Percentiles rank a stretch among this genome's conserved stretches.
phyloP scores from a whole-genome alignment of 2,888 invertebrate species.

The Taenaris catops region DNA sequence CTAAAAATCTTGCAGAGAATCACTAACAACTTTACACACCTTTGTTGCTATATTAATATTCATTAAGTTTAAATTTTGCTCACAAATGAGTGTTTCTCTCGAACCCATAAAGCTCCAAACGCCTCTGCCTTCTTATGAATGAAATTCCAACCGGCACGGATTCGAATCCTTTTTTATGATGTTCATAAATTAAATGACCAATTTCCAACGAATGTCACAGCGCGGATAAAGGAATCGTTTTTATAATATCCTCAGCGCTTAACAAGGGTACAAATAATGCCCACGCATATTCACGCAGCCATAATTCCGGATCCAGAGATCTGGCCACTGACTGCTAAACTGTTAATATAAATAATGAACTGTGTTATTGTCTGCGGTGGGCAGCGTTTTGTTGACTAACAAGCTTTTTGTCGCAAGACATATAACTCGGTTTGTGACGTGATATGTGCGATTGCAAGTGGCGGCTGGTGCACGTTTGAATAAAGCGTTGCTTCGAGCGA shows the following conservation, averaged over 20 bases:
- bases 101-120: slow-evolving; percentile 78
- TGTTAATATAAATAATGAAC: slow-evolving; percentile 80
- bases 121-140: slow-evolving; percentile 80
- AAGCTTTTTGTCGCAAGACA: slow-evolving; percentile 57
- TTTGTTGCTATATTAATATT: too few species aligned
- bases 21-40: too few species aligned
- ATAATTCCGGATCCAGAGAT: slow-evolving; percentile 66
- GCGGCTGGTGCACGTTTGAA: slow-evolving; percentile 10
- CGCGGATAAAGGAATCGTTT: slow-evolving; percentile 77
- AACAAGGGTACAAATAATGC: slow-evolving; percentile 78
- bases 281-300: slow-evolving; percentile 76
- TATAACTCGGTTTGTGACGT: slow-evolving; percentile 41
- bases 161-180: slow-evolving; percentile 76
- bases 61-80: too few species aligned
- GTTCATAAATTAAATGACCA: slow-evolving; percentile 74
- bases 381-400: slow-evolving; percentile 70
- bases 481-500: slow-evolving; percentile 15
- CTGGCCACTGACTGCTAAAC: slow-evolving; percentile 75
- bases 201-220: slow-evolving; percentile 78
- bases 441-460: slow-evolving; percentile 17
- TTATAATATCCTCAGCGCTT: slow-evolving; percentile 78
- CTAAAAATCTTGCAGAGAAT: too few species aligned
- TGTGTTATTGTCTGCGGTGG: slow-evolving; percentile 70
- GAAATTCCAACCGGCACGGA: slow-evolving; percentile 75
- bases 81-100: too few species aligned